Base-by-base conservation (phyloP, 1,140 invertebrate species). In the Saxidomus purpurata region DNA sequence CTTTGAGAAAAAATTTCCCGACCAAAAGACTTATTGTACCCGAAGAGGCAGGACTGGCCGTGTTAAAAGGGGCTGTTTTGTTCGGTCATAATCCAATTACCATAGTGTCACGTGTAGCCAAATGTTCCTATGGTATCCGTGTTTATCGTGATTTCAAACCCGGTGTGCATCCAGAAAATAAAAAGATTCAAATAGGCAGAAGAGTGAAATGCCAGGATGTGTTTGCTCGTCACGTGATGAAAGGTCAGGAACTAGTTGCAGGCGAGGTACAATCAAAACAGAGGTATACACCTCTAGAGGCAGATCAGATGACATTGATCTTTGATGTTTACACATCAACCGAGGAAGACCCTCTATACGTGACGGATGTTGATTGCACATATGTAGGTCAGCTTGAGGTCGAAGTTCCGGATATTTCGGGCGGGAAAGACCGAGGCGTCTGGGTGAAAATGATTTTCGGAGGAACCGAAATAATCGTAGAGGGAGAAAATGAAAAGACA, bases 31-130 rank as follows among this genome's bases (percentile, higher is more conserved):
- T 84, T 36, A 36, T 84, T 25, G 31, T 84, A 1, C 82, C 82
- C 0, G 63, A 76, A 38, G 71, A 74, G 22, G 82, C 82, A 8
- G 63, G 82, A 34, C 22, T 85, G 0, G 47, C 38, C 4, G 82
- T 85, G 1, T 36, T 87, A 25, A 87, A 77, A 63, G 84, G 84
- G 0, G 84, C 84, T 40, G 84, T 87, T 0, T 17, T 87, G 13
- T 87, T 55, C 77, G 84, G 84, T 0, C 49, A 87, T 34, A 40
- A 87, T 61, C 69, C 43, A 1, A 13, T 67, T 1, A 63, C 55
- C 9, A 77, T 87, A 25, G 52, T 77, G 0, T 87, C 69, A 38
- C 47, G 84, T 9, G 43, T 87, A 13, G 47, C 69, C 4, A 76
- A 40, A 38, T 87, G 61, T 47, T 63, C 84, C 4, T 87, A 87